Evolutionary conservation across 2,797 vertebrate genomes (phyloP), one percentile per base, ranked within the genome.

Genomic region (Mormyrus proboscirostris): DNA sequence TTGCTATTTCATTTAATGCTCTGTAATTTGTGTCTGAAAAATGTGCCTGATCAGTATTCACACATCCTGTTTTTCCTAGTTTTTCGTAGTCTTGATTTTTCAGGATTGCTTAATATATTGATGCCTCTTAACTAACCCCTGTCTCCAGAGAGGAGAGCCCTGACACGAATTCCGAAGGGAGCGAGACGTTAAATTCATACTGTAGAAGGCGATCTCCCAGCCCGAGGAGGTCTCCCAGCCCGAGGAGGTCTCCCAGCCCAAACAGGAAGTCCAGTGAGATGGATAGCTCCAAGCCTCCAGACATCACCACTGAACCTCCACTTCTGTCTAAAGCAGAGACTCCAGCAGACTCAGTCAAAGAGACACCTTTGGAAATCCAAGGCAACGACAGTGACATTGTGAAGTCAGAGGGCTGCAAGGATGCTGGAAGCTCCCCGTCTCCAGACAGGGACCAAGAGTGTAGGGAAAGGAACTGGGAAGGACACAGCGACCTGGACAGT

Each of bases 151-250:
- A 82, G 0, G 88, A 92, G 12, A 0, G 92, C 0, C 88, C 91
- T 16, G 93, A 93, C 6, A 89, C 89, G 62, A 91, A 57, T 62
- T 93, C 90, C 29, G 90, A 92, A 59, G 92, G 91, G 29, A 51
- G 90, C 22, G 25, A 90, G 90, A 44, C 49, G 16, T n/a, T 82
- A 47, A 84, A 76, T 38, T 22, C 38, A 59, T 16, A 16, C 49
- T 55, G 51, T 16, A 85, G 51, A 47, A 90, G 76, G 16, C 82
- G 49, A 4, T 82, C 88, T 41, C 33, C 49, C 51, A 82, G 29
- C 2, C 50, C 49, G 4, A 53, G 14, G 49, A 76, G 25, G 88
- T 79, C 88, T 33, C 50, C 49, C 33, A 79, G 25, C 6, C 49
- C 25, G 2, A 53, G 25, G 86, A n/a, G 7, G 85, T 89, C 79